A percentile compares a stretch with the other conserved stretches of the same genome.
Conservation (phyloP, 1,140 invertebrate genomes). For the Drosophila simulans region DNA sequence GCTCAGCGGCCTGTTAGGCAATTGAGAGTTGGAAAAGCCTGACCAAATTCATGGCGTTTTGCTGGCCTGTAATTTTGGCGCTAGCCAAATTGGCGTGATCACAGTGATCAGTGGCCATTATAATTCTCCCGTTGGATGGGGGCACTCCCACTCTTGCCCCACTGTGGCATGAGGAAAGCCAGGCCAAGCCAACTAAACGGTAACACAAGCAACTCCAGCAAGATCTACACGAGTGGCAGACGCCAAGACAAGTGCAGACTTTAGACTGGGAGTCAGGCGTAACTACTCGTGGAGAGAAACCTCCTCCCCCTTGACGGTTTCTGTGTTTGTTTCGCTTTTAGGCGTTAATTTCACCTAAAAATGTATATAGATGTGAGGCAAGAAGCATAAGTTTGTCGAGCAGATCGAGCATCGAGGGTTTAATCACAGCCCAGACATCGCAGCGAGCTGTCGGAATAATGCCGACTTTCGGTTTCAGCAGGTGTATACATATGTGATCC, state of each 20-base stretch:
- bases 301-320: conserved; percentile 14
- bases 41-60: conserved; percentile 6
- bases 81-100: conserved; percentile 17
- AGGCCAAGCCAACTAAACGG: conserved; percentile 25
- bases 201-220: conserved; percentile 22
- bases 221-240: conserved; percentile 9
- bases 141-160: conserved; percentile 23
- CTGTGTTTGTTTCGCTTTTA: conserved; percentile 41
- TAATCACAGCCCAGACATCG: conserved; percentile 28
- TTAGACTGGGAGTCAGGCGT: conserved; percentile 55
- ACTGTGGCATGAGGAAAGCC: conserved; percentile 50
- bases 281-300: conserved; percentile 67
- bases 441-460: conserved; percentile 12
- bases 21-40: conserved; percentile 2
- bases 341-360: conserved; percentile 71
- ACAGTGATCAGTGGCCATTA: conserved; percentile 20
- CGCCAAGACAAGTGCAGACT: conserved; percentile 27
- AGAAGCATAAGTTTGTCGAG: conserved; percentile 57
- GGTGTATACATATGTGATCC: not conserved
- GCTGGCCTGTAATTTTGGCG: conserved; percentile 18
- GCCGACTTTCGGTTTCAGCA: conserved; percentile 42
- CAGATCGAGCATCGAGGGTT: conserved; percentile 38
- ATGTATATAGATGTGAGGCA: conserved; percentile 1
- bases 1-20: not conserved
- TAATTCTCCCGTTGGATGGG: conserved; percentile 9